Base-by-base conservation (phyloP, 2,113 vertebrate species). In the Tyrannus savana region DNA sequence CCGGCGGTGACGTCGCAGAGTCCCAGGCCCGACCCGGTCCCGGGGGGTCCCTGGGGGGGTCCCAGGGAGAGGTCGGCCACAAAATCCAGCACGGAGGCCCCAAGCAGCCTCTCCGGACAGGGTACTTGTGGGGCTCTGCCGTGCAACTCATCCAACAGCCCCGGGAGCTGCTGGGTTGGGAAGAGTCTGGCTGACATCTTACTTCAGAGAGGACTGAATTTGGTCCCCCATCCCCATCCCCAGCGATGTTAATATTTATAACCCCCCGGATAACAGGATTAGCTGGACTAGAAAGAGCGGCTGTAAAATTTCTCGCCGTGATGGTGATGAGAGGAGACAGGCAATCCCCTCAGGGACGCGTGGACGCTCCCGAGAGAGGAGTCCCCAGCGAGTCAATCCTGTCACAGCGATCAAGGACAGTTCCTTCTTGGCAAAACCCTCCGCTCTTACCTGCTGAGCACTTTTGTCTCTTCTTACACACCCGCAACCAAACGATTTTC, bases 401-500 rank as follows among this genome's bases (percentile, higher is more conserved):
- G 97, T 98, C 96, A 96, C 95, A 80, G 95, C 93, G 58, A 97
- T 68, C 93, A 97, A 94, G 97, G 96, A 89, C 95, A 98, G 98
- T 98, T 99, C 98, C 98, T 99, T 96, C 97, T 99, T 98, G 98
- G 98, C 98, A 97, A 90, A 81, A 92, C 97, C 98, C 98, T 98
- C 94, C 67, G 78, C 84, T 96, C 90, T 97, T 98, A 98, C 98
- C 98, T 98, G 98, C 98, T 98, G 98, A 96, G 97, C 89, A 50
- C 49, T 98, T 98, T 98, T 98, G 98, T 98, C 96, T 97, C 96
- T 94, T 78, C 97, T 79, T 96, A 96, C 96, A 92, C 80, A 90
- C 94, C 97, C 93, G 66, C 96, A 96, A 97, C 86, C 96, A 95
- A 84, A 91, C 42, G 89, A 96, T 96, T 97, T 95, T 96, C 90